Base-by-base conservation (phyloP, 2,888 invertebrate genomes). In the Pandemis cinnamomeana region DNA sequence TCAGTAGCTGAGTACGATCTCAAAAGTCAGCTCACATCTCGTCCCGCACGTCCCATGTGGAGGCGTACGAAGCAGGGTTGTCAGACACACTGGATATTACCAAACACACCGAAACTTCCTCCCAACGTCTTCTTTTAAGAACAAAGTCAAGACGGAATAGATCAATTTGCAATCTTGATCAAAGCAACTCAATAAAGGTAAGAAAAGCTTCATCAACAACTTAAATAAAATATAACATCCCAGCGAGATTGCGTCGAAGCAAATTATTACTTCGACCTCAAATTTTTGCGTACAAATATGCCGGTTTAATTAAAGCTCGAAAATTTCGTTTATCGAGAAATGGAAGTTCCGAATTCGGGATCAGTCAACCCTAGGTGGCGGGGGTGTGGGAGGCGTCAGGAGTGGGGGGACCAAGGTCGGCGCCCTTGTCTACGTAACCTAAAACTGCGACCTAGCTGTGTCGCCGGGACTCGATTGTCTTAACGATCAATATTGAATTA, bases 381-480 rank as follows among this genome's bases (percentile, higher is more conserved):
- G 76, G 69, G 67, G 72, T 67, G 64, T 69, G 72, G 76, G 78
- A 76, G 73, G 76, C 76, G 73, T 77, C 73, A 77, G 76, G 79
- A 76, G 79, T 77, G 83, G 80, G 78, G 78, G 83, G 72, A 81
- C 86, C 93, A 93, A 93, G 93, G 93, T 93, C 93, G 84, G 89
- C 92, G 90, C 88, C 91, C 91, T 89, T 87, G 89, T 85, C 89
- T 88, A 89, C 86, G 87, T 90, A 90, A 89, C 90, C 87, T 87
- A 88, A 36, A 36, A 87, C 86, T 82, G 81, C 90, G 91, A 90
- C 89, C 89, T 87, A 86, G 89, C 89, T 86, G 83, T 81, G 89
- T 89, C 90, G 89, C 88, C 87, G 86, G 86, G 86, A 81, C 86
- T 83, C 60, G 66, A 74, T 83, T 82, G 85, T 85, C 85, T 82